These are phyloP conservation scores for Bovichtus variegatus DNA, from an alignment of 2,797 vertebrate genomes.

Conservation along the genomic window DNA sequence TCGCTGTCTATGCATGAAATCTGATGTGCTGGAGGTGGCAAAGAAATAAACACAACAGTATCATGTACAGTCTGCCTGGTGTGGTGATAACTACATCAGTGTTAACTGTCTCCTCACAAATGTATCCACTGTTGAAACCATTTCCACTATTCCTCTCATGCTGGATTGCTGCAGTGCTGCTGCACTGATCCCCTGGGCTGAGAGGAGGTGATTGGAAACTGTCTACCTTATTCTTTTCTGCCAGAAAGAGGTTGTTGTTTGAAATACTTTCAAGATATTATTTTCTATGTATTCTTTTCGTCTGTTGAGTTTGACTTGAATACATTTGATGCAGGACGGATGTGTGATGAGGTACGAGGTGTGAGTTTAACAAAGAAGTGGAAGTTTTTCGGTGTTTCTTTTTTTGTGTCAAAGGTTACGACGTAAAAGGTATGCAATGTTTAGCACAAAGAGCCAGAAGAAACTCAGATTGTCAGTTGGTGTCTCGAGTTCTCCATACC, in stretches of 20 bases:
- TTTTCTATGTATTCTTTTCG: slow-evolving; percentile 8
- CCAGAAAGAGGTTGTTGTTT: slow-evolving; percentile 6
- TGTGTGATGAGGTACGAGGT: slow-evolving; percentile 11
- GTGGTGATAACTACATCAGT: slow-evolving; percentile 26
- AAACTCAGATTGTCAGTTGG: slow-evolving; percentile 43
- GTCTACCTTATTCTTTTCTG: slow-evolving; percentile 8
- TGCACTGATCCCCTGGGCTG: slow-evolving; percentile 23
- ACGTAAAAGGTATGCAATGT: slow-evolving; percentile 9
- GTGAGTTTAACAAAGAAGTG: slow-evolving; percentile 6
- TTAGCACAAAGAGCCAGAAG: slow-evolving; percentile 19
- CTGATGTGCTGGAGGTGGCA: slow-evolving; percentile 49
- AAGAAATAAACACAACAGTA: slow-evolving; percentile 43
- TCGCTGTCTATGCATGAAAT: slow-evolving; percentile 45
- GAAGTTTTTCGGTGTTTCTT: not conserved
- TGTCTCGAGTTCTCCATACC: slow-evolving; percentile 27
- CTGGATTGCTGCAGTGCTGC: slow-evolving; percentile 36
- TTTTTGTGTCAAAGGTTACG: slow-evolving; percentile 15
- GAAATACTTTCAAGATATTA: slow-evolving; percentile 5
- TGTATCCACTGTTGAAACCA: slow-evolving; percentile 25
- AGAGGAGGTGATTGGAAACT: slow-evolving; percentile 31
- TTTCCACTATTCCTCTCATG: slow-evolving; percentile 31
- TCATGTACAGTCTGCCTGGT: slow-evolving; percentile 42
- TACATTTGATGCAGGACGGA: slow-evolving; percentile 20
- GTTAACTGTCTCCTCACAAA: slow-evolving; percentile 24
- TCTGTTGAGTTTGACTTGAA: slow-evolving; percentile 16